These are phyloP conservation scores for Zaprionus davidi DNA, from an alignment of 1,140 invertebrate genomes.

Conservation along the genomic window DNA sequence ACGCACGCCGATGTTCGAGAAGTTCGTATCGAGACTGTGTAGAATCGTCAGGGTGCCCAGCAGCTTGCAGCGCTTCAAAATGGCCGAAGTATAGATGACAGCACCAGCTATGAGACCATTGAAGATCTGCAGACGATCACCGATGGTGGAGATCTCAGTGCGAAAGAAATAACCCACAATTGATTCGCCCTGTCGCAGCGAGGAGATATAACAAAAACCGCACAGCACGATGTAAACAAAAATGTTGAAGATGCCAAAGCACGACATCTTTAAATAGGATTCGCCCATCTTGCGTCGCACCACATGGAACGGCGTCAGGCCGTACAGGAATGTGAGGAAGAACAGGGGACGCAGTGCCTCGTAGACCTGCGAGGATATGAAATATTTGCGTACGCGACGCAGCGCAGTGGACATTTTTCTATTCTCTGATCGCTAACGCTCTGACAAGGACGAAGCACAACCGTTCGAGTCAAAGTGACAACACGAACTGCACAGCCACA, in stretches of 20 bases:
- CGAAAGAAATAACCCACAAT: slow-evolving; percentile 75
- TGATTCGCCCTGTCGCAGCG: slow-evolving; percentile 66
- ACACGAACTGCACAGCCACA: slow-evolving; percentile 61
- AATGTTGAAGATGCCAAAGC: slow-evolving; percentile 68
- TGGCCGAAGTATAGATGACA: slow-evolving; percentile 65
- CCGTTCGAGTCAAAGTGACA: slow-evolving; percentile 54
- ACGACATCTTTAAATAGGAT: slow-evolving; percentile 67
- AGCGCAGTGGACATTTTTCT: slow-evolving; percentile 53
- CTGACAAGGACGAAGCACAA: slow-evolving; percentile 36
- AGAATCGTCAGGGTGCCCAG: slow-evolving; percentile 62
- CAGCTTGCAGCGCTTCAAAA: slow-evolving; percentile 64
- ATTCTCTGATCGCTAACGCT: not conserved
- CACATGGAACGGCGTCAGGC: slow-evolving; percentile 72
- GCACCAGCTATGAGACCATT: slow-evolving; percentile 66
- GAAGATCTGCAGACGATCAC: slow-evolving; percentile 73
- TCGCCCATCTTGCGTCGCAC: slow-evolving; percentile 62
- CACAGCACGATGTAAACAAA: slow-evolving; percentile 63
- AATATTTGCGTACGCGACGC: slow-evolving; percentile 70
- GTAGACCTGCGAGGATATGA: slow-evolving; percentile 75
- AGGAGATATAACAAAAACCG: slow-evolving; percentile 69
- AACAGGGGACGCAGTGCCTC: slow-evolving; percentile 74
- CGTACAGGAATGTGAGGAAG: slow-evolving; percentile 69
- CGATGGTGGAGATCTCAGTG: slow-evolving; percentile 70
- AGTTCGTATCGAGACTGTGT: slow-evolving; percentile 64
- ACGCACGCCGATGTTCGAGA: slow-evolving; percentile 57